Conservation (phyloP, 2,888 invertebrate genomes). For the Eupithecia pulchellata region DNA sequence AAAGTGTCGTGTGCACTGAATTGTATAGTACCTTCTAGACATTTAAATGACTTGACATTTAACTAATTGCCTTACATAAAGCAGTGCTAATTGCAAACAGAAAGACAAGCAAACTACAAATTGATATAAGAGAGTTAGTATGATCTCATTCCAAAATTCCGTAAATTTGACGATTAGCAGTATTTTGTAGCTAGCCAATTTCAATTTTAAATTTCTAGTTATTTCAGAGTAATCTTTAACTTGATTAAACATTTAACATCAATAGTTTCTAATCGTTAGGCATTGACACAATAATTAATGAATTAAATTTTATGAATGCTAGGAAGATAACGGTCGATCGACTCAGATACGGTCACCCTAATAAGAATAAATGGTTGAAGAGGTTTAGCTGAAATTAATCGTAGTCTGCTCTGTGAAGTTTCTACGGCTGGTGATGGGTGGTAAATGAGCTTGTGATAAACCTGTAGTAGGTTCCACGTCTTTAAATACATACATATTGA, state of each 20-base stretch:
- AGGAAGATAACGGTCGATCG: constrained; percentile 73
- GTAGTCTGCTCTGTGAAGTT: constrained; percentile 44
- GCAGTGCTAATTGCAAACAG: constrained; percentile 7
- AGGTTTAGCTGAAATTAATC: constrained; percentile 65
- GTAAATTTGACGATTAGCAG: not conserved
- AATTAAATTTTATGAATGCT: constrained; percentile 78
- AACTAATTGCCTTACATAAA: constrained; percentile 7
- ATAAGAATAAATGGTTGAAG: constrained; percentile 77
- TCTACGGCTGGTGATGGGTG: constrained; percentile 59
- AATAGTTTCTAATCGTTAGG: constrained; percentile 33
- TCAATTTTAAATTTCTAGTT: not conserved
- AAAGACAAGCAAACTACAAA: not conserved
- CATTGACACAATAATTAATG: constrained; percentile 68
- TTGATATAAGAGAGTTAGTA: not conserved
- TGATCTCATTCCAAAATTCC: not conserved
- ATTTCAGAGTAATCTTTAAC: constrained; percentile 27
- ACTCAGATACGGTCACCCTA: constrained; percentile 63
- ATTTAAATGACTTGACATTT: constrained; percentile 12
- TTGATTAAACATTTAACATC: constrained; percentile 33
- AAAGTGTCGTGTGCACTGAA: constrained; percentile 1
- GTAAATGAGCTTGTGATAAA: constrained; percentile 53
- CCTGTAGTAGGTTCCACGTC: constrained; percentile 42
- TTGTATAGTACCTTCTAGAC: not conserved
- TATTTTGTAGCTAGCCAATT: not conserved
- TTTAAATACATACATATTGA: too few relatives aligned